Conservation (phyloP, 2,113 vertebrate genomes). For the Ameiurus melas region DNA sequence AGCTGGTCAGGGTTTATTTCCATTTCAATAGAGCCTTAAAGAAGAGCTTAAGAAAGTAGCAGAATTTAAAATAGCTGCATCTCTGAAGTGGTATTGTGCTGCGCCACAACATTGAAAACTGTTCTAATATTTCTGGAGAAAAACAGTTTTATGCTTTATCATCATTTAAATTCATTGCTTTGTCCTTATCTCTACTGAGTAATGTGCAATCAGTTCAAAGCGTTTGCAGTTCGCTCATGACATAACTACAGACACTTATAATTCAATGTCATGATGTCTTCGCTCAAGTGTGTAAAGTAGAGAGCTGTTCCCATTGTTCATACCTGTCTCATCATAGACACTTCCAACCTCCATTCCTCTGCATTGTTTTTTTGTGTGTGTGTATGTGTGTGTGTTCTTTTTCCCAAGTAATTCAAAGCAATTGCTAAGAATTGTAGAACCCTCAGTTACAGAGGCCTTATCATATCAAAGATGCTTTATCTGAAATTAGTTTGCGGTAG, state of each 20-base stretch:
- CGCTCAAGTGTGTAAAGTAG: constrained; percentile 36
- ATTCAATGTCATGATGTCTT: constrained; percentile 34
- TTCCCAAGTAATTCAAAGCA: constrained; percentile 27
- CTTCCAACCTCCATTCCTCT: neutral
- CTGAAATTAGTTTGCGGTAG: constrained; percentile 23
- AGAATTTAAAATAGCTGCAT: constrained; percentile 26
- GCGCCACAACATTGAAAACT: constrained; percentile 21
- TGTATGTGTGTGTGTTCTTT: neutral
- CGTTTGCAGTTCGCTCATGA: neutral
- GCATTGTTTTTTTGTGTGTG: neutral
- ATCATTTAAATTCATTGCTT: neutral
- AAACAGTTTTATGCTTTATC: neutral
- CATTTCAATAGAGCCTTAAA: constrained; percentile 44
- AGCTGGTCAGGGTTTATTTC: constrained; percentile 41
- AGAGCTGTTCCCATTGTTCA: constrained; percentile 16
- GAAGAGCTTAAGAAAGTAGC: constrained; percentile 35
- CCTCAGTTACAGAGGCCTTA: constrained; percentile 15
- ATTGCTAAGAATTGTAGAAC: constrained; percentile 7
- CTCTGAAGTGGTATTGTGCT: constrained; percentile 23
- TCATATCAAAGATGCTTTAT: constrained; percentile 34
- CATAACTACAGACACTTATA: constrained; percentile 15
- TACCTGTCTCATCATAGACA: constrained; percentile 35
- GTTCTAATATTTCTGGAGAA: constrained; percentile 17
- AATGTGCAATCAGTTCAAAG: constrained; percentile 17
- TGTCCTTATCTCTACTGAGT: constrained; percentile 6